Base-by-base conservation (phyloP, 64 coral and sea anemone species). In the Astreopora myriophthalma region DNA sequence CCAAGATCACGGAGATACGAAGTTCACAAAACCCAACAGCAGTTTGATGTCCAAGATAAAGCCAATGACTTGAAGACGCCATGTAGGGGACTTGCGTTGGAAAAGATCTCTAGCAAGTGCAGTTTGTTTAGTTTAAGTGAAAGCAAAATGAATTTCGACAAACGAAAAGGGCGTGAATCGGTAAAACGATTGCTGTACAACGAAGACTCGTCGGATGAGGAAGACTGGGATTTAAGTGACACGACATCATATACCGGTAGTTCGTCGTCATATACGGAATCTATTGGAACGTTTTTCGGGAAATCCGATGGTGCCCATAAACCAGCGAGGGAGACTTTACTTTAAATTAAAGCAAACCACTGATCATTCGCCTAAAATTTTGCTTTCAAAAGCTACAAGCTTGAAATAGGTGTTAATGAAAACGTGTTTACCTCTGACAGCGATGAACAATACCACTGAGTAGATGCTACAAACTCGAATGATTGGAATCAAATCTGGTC, bases 1-100 rank as follows among this genome's bases (percentile, higher is more conserved):
- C 85, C 82, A n/a, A 87, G 91, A 40, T 94, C 91, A 5, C 52
- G 88, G 16, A 97, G 73, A 30, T 97, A 97, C 87, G 75, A 94
- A 71, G 42, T 97, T 48, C 48, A 94, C 16, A 51, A 90, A 24
- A 73, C 39, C 20, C 89, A 82, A 24, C 65, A 93, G 40, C 34
- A 36, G 14, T 64, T 36, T 64, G 20, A 37, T 4, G 30, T 9
- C 8, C 14, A 65, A n/a, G 55, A 36, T 13, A 35, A 63, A 64
- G 6, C 1, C 33, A 24, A 34, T 6, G 57, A 83, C 32, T 37
- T 83, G 16, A 35, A 34, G 20, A 35, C 57, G 7, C 57, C 55
- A 3, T 83, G 79, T 16, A 33, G 29, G n/a, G 79, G 79, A 35
- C 79, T 83, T 13, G 79, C 55, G 5, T 25, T 83, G 31, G 79